Evolutionary conservation across 2,797 vertebrate genomes (phyloP), one percentile per base, ranked within the genome.

Genomic region (Sparus aurata): DNA sequence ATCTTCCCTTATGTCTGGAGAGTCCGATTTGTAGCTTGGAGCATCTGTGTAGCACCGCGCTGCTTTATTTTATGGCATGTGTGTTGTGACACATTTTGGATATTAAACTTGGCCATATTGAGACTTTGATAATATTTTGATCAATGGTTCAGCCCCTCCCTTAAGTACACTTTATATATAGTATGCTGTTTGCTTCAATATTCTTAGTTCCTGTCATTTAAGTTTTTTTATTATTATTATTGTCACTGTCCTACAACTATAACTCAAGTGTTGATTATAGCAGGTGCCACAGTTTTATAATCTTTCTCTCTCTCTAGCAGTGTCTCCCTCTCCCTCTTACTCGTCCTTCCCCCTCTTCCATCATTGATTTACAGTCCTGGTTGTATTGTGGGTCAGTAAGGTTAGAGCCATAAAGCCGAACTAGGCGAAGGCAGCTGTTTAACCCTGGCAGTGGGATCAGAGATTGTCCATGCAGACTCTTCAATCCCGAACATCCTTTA

Each of bases 341-440:
- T 73, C 22, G 54, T 66, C 20, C 52, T 72, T 66, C 20, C 7
- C 3, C 71, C 55, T 63, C 13, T 50, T 69, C 30, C 53, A 23
- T 66, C 43, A 66, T 52, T 81, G 72, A 87, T 84, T 86, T 77
- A 75, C 25, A 63, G 61, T 72, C 52, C 50, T n/a, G 30, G 45
- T 73, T 52, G 45, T 62, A 38, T 34, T 27, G 45, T 1, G 3
- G 73, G 81, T 76, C 80, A 77, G 45, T 25, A 52, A 82, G 65
- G 68, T 83, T 65, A 74, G 41, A 70, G 53, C 73, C 38, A 84
- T 88, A 61, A 87, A 76, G 63, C 52, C 4, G 5, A 67, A 66
- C 54, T 20, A 80, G 69, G 63, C 77, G 69, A 69, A 75, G 64
- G 64, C 78, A 81, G 47, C 81, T 84, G 74, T 80, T 83, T 85